Evolutionary conservation across 2,888 invertebrate genomes (phyloP), one percentile per base, ranked within the genome.

Genomic region (Andrena bucephala): DNA sequence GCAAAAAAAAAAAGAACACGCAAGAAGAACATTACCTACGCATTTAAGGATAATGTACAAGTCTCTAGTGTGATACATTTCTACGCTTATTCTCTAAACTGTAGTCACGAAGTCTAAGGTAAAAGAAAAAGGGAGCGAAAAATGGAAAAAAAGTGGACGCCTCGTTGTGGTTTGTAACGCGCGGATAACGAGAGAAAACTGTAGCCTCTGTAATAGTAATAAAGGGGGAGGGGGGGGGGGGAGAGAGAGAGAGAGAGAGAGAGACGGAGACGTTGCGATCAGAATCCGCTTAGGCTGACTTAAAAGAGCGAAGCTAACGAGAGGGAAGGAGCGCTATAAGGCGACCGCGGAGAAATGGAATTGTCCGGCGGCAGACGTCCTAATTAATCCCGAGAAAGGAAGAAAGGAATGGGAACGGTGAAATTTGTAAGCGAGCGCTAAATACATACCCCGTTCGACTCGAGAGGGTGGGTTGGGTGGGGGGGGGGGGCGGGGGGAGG

Each of bases 51-150:
- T 92, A 91, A 89, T 91, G 90, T 92, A 92, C 92, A 92, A 92
- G 92, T 92, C 90, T 92, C 92, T 93, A 93, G 92, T 93, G 92
- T 92, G 92, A 93, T 93, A 93, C 91, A 92, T 92, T 92, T 93
- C 92, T 93, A 93, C 92, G 92, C 92, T 93, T 93, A 93, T 92
- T 92, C 92, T 92, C 90, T 91, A 79, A 92, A 92, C 90, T 91
- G 89, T 92, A 91, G 91, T 88, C 85, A 77, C 85, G 87, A 90
- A 91, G 87, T 89, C 85, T 89, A 89, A 89, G 85, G 86, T 85
- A 86, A 75, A 57, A 68, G 42, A 42, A 42, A 42, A 42, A 42
- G 13, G 42, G 42, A 42, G 42, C 42, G 42, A 42, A 42, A 54
- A 20, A 57, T 57, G 57, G 57, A 24, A 57, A 57, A 57, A 20